A percentile compares a stretch with the other conserved stretches of the same genome.
phyloP scores from a whole-genome alignment of 53 echinoderm and acorn worm species.

The Echinometra lucunter region DNA sequence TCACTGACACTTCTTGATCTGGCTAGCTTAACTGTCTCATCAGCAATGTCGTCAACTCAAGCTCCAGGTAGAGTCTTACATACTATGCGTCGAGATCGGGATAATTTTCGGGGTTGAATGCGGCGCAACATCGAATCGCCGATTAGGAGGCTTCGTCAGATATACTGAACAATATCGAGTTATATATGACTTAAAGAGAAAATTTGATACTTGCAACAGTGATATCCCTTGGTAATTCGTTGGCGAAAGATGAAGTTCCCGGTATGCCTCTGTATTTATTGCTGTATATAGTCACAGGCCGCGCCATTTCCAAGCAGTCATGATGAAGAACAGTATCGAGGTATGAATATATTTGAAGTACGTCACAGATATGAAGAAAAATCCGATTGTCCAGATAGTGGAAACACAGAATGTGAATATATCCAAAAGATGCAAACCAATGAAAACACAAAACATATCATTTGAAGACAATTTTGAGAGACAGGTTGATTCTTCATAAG shows the following conservation, averaged over 20 bases:
- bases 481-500: too few species aligned
- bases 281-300: not conserved
- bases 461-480: too few species aligned
- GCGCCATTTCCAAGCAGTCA: not conserved
- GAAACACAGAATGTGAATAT: not conserved
- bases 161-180: not conserved
- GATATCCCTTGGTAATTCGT: not conserved
- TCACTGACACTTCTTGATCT: not conserved
- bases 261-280: not conserved
- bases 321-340: not conserved
- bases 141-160: not conserved
- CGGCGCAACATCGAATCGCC: not conserved
- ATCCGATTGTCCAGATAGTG: not conserved
- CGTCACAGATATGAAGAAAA: not conserved
- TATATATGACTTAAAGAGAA: not conserved
- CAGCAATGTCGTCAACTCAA: not conserved
- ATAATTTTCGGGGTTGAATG: slow-evolving; percentile 1
- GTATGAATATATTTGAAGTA: not conserved
- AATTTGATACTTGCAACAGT: not conserved
- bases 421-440: not conserved
- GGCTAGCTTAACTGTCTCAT: not conserved
- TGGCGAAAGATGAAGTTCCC: not conserved
- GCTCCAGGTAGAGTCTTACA: slow-evolving; percentile 14
- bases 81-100: slow-evolving; percentile 21
- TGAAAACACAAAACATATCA: not conserved